Evolutionary conservation across 2,113 vertebrate genomes (phyloP), one percentile per base, ranked within the genome.

Genomic region (Synchiropus splendidus): DNA sequence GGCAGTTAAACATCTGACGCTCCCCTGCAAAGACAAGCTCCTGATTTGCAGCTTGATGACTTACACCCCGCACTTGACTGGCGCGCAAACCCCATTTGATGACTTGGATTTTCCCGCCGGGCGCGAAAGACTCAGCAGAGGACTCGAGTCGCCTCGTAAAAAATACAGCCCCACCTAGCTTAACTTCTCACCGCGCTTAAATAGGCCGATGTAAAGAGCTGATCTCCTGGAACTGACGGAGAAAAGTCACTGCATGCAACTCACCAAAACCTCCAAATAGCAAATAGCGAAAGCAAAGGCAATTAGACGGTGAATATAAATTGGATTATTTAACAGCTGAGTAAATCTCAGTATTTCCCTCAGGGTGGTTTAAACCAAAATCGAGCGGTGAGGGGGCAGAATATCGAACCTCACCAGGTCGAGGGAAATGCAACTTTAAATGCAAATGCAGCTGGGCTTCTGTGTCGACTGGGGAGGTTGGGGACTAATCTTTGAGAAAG

Each of bases 1-100:
- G 5, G 33, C 63, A 48, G 59, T 52, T 75, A 82, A 80, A 80
- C 80, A 65, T 62, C 62, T 33, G 42, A 40, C 30, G 51, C 39
- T 43, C 40, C 35, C 43, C 48, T 38, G 34, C 10, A 14, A 4
- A 1, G 48, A 16, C 54, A 45, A 32, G 13, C 48, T 48, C 37
- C 45, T 52, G 55, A 71, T 60, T 48, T 63, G 45, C 59, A 48
- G 48, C 40, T 6, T 47, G 51, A 57, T 58, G 45, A 27, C 63
- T 72, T 45, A 54, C 30, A 49, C 15, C 45, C 45, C 67, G 61
- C 56, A 69, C 67, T 62, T 42, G 58, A 68, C 14, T 18, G 50
- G 59, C 68, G 38, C 55, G 21, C 33, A 48, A 69, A 71, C 39
- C 14, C 10, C 42, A 38, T 59, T 52, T 58, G 45, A 66, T 37